These are phyloP conservation scores for Scrobipalpa atriplicella DNA, from an alignment of 2,888 invertebrate genomes.

Conservation along the genomic window DNA sequence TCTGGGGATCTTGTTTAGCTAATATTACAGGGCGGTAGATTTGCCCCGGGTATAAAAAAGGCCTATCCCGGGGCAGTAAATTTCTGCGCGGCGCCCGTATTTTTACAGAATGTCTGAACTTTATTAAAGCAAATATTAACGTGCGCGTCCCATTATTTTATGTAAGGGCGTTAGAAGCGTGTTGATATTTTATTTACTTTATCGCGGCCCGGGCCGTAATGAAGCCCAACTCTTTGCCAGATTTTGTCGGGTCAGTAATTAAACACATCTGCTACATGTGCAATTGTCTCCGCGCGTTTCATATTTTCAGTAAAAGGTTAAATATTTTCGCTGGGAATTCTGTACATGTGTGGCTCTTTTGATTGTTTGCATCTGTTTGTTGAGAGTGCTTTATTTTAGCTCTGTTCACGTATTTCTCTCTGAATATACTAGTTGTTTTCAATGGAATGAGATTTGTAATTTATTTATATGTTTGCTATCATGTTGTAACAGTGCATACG, in stretches of 20 bases:
- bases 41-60: constrained; percentile 53
- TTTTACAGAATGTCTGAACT: constrained; percentile 67
- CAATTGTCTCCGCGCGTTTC: constrained; percentile 61
- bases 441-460: constrained; percentile 26
- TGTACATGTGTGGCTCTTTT: constrained; percentile 52
- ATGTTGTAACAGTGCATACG: background rate
- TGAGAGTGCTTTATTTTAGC: constrained; percentile 28
- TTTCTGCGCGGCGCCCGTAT: constrained; percentile 60
- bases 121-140: constrained; percentile 74
- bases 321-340: constrained; percentile 55
- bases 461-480: background rate
- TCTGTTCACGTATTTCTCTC: constrained; percentile 13
- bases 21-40: constrained; percentile 55
- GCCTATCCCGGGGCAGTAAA: constrained; percentile 68
- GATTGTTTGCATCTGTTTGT: constrained; percentile 55
- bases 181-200: constrained; percentile 79
- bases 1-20: constrained; percentile 60
- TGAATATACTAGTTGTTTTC: constrained; percentile 23
- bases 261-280: constrained; percentile 77
- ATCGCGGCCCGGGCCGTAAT: constrained; percentile 65
- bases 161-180: constrained; percentile 59
- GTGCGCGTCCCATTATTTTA: constrained; percentile 63
- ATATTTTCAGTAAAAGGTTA: constrained; percentile 53
- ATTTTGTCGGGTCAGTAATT: constrained; percentile 77
- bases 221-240: constrained; percentile 70